Evolutionary conservation across 2,888 invertebrate species (phyloP).

Genomic region (Napeogenes sylphis): DNA sequence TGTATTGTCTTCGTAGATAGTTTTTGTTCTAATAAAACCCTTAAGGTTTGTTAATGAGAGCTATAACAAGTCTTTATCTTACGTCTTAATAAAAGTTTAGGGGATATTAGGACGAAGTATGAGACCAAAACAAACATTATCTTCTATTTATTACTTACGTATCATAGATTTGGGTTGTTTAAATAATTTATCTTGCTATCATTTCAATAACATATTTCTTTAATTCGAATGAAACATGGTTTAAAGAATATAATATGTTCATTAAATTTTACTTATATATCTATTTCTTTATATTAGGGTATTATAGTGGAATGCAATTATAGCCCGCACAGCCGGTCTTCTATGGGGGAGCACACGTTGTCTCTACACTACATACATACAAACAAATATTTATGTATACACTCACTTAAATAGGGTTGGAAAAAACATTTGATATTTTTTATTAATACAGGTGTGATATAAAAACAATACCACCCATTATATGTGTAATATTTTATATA

Average conservation of each 20-base stretch:
- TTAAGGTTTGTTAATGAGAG: constrained; percentile 66
- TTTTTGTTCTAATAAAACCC: constrained; percentile 69
- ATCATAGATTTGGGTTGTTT: no score
- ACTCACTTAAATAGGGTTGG: constrained; percentile 47
- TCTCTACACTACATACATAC: constrained; percentile 35
- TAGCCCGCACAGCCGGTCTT: constrained; percentile 58
- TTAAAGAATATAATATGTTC: no score
- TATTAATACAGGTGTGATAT: neutral
- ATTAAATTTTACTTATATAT: no score
- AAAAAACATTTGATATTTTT: neutral
- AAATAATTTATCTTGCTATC: no score
- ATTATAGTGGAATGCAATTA: constrained; percentile 71
- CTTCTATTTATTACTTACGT: no score
- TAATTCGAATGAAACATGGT: no score
- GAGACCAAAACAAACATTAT: neutral
- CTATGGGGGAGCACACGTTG: constrained; percentile 54
- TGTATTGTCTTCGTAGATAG: constrained; percentile 66
- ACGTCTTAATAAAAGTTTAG: constrained; percentile 8
- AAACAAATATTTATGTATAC: constrained; percentile 58
- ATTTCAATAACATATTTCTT: no score
- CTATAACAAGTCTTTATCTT: constrained; percentile 44
- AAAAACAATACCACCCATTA: neutral
- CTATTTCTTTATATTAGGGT: no score
- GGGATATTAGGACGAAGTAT: neutral
- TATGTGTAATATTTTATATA: no score